Evolutionary conservation across 2,797 vertebrate genomes (phyloP), one percentile per base, ranked within the genome.

Genomic region (Aeoliscus strigatus): DNA sequence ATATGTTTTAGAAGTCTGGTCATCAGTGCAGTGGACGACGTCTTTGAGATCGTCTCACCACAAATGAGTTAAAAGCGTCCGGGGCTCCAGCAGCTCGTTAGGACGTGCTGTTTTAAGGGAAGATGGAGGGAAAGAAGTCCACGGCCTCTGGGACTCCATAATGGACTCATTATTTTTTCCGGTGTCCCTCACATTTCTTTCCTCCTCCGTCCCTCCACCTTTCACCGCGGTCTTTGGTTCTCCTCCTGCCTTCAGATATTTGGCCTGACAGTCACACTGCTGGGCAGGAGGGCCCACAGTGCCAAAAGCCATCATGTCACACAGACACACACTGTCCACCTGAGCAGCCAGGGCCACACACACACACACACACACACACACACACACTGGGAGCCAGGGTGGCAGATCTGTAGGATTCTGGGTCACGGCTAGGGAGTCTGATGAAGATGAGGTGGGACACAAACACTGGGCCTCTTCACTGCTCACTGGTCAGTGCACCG

Each of bases 381-480:
- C 27, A 40, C 36, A 27, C 14, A 10, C 13, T 27, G 9, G 17
- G 17, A 52, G 26, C 14, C 14, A n/a, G 43, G 45, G 46, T 39
- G 43, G 60, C 75, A 79, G 78, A 68, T 70, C 75, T 73, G 59
- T 40, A 51, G 38, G 54, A 81, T 77, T 77, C 69, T 77, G 66
- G 79, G 75, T 81, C 79, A 81, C 57, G 39, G 32, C 48, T 59
- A 50, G 52, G 58, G 49, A 60, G 54, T 51, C 60, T 81, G 78
- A 81, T 63, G 78, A 58, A 79, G 56, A 81, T 79, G 40, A 75
- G 64, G 68, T 65, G 49, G 59, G 78, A 81, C 78, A 73, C 28
- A 14, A 26, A 39, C 51, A 44, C 62, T 49, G 68, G 73, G 78
- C 73, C 73, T 70, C 61, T 74, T 79, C 54, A 73, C 62, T 12